Conservation (phyloP, 1,140 invertebrate species). For the Drosophila nigromelanica region DNA sequence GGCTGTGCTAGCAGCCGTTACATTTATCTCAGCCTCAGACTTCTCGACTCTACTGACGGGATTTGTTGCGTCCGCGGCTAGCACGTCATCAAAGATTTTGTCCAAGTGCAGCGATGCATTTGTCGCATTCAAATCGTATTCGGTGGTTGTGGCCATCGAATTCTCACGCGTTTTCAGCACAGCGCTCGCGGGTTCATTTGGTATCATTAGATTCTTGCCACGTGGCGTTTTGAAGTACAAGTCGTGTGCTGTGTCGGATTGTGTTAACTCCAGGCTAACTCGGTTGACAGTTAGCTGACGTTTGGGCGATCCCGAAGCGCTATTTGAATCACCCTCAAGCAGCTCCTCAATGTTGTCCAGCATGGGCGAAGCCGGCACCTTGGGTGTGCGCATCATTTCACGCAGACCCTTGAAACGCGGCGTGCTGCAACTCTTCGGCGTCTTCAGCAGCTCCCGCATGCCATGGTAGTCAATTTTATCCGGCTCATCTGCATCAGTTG, state of each 20-base stretch:
- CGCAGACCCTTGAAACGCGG: slow-evolving; percentile 65
- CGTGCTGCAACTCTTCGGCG: slow-evolving; percentile 68
- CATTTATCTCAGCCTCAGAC: slow-evolving; percentile 58
- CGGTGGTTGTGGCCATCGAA: slow-evolving; percentile 42
- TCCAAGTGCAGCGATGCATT: slow-evolving; percentile 54
- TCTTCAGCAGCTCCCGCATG: slow-evolving; percentile 59
- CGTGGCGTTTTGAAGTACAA: slow-evolving; percentile 68
- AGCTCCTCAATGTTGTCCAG: slow-evolving; percentile 64
- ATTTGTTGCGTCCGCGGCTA: slow-evolving; percentile 39
- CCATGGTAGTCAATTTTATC: slow-evolving; percentile 64
- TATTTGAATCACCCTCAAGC: slow-evolving; percentile 37
- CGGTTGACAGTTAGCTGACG: slow-evolving; percentile 16
- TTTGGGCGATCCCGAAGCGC: slow-evolving; percentile 21
- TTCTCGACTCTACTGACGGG: slow-evolving; percentile 23
- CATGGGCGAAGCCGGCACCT: slow-evolving; percentile 54
- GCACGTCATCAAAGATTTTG: slow-evolving; percentile 69
- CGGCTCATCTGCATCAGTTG: slow-evolving; percentile 22
- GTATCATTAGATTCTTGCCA: slow-evolving; percentile 73
- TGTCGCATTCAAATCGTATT: slow-evolving; percentile 67
- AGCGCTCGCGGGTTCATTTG: slow-evolving; percentile 66
- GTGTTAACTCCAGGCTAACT: slow-evolving; percentile 10
- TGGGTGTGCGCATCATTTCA: slow-evolving; percentile 66
- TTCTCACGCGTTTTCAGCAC: slow-evolving; percentile 45
- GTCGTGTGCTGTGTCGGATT: slow-evolving; percentile 27
- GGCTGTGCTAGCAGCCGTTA: slow-evolving; percentile 29